Evolutionary conservation across 64 coral and sea anemone species (phyloP).

Genomic region (Actinia equina): DNA sequence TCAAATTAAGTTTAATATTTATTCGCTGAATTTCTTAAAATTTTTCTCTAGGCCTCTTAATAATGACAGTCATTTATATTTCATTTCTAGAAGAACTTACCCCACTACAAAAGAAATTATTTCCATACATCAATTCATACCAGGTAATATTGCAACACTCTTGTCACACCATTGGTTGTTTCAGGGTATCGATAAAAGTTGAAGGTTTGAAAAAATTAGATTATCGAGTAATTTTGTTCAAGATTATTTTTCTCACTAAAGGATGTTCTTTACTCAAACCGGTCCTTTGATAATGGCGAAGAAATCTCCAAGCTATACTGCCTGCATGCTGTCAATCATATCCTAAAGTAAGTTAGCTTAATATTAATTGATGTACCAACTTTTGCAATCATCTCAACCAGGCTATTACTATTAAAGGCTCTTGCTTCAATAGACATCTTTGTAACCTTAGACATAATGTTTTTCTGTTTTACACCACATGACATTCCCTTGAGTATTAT

Average conservation of each 20-base stretch:
- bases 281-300: slow-evolving; percentile 83
- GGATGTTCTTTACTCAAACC: slow-evolving; percentile 86
- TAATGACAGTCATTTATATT: neutral
- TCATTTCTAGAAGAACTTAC: slow-evolving; percentile 39
- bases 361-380: no score
- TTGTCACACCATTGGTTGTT: neutral
- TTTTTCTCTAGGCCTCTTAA: neutral
- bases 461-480: no score
- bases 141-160: slow-evolving; percentile 38
- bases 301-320: slow-evolving; percentile 85
- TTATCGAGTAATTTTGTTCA: neutral
- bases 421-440: no score
- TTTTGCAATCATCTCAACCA: no score
- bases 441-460: no score
- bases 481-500: no score
- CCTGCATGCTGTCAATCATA: slow-evolving; percentile 93
- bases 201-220: neutral
- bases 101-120: slow-evolving; percentile 64
- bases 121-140: slow-evolving; percentile 62
- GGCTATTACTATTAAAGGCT: no score
- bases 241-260: slow-evolving; percentile 8
- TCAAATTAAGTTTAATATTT: neutral
- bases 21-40: neutral
- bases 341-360: slow-evolving; percentile 67
- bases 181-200: neutral